These are phyloP conservation scores for Cydia amplana DNA, from an alignment of 1,140 invertebrate species.

Conservation along the genomic window DNA sequence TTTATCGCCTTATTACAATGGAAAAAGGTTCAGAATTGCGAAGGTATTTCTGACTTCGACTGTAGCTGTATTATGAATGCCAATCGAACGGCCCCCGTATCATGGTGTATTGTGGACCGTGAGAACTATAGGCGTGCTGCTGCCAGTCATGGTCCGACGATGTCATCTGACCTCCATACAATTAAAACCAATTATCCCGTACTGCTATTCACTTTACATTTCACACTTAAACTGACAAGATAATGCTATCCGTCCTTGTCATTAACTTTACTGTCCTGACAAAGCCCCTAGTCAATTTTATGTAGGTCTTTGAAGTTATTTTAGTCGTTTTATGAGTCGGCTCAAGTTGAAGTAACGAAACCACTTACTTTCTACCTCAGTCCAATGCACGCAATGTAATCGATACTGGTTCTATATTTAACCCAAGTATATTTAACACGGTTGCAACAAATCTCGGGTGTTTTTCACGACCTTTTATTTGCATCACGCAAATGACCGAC, in stretches of 20 bases:
- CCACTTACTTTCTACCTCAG: constrained; percentile 26
- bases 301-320: constrained; percentile 5
- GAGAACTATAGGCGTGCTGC: constrained; percentile 39
- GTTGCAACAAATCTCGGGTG: constrained; percentile 1
- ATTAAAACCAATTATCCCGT: constrained; percentile 14
- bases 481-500: constrained; percentile 6
- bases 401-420: constrained; percentile 32
- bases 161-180: constrained; percentile 38
- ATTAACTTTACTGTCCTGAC: background rate
- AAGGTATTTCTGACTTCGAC: background rate
- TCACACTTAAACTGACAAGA: constrained; percentile 5
- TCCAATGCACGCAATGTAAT: constrained; percentile 28
- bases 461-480: constrained; percentile 14
- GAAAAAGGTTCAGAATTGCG: background rate
- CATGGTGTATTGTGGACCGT: constrained; percentile 34
- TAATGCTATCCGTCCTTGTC: background rate
- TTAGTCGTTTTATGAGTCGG: constrained; percentile 17
- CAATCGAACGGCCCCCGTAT: constrained; percentile 12
- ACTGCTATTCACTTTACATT: background rate
- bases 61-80: constrained; percentile 3
- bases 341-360: constrained; percentile 17
- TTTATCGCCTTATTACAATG: background rate
- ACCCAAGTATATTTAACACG: constrained; percentile 18
- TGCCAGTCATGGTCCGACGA: constrained; percentile 39
- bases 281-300: background rate